Percentiles rank a stretch among this genome's conserved stretches.
These are phyloP conservation scores for Hymenopus coronatus DNA, from an alignment of 2,888 invertebrate genomes.

Conservation along the genomic window DNA sequence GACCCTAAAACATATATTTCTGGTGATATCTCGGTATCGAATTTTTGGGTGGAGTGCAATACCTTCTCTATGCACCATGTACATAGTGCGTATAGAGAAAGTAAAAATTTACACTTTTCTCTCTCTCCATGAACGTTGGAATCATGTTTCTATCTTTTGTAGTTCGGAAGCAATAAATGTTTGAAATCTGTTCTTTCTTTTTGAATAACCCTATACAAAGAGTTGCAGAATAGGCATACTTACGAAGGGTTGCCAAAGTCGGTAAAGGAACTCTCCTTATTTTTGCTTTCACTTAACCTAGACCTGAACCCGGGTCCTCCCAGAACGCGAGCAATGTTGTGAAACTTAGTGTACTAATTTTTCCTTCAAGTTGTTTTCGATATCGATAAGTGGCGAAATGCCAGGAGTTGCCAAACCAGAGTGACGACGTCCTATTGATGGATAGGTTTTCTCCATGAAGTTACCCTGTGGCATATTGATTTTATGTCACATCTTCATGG, in stretches of 20 bases:
- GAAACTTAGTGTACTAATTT: not conserved
- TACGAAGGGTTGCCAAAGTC: not conserved
- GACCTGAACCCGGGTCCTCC: not conserved
- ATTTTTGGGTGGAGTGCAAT: no score
- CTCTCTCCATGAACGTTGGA: no score
- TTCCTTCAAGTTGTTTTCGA: not conserved
- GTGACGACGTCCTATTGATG: not conserved
- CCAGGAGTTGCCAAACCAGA: not conserved
- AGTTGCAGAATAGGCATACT: not conserved
- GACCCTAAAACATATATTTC: no score
- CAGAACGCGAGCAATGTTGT: not conserved
- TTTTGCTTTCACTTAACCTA: not conserved
- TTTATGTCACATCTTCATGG: no score
- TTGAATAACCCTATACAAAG: not conserved
- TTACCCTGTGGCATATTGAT: no score
- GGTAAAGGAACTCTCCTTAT: not conserved
- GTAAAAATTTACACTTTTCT: no score
- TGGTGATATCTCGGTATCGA: no score
- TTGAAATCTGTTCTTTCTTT: no score
- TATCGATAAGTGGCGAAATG: not conserved
- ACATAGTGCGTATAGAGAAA: no score
- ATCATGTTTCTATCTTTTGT: no score
- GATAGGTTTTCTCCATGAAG: not conserved
- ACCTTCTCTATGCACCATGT: no score
- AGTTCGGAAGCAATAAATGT: no score